Evolutionary conservation across 2,888 invertebrate species (phyloP), one percentile per base, ranked within the genome.

Genomic region (Leptopilina myrica): DNA sequence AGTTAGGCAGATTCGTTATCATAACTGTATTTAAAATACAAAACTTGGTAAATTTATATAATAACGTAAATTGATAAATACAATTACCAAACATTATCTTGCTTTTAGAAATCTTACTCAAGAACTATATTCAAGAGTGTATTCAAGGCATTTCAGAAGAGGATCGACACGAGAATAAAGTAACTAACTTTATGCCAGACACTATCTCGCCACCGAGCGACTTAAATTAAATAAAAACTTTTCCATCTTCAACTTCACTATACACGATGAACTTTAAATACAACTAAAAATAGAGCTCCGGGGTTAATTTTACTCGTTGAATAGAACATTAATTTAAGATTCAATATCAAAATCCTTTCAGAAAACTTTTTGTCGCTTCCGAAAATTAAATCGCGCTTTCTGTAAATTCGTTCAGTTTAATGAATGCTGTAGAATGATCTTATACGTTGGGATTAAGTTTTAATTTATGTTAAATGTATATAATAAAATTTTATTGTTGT

Each of bases 151-250:
- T 62, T 62, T 62, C 62, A 73, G 33, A 73, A 56, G 33, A 33
- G 33, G 20, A 56, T 73, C 56, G 56, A 33, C 53, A 56, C 69
- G 8, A 53, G n/a, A 56, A 49, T 73, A 73, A 56, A 73, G 56
- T 73, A 73, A 73, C 69, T 69, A 53, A 53, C 69, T 69, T 69
- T 69, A 33, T n/a, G 53, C 53, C 69, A 69, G 53, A 69, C 53
- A 69, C 33, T 67, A 67, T 67, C 49, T 69, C 26, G 26, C 53
- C 9, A 69, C 26, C 8, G 53, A 69, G 33, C 64, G 12, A 26
- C 33, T 73, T 26, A 56, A 73, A 73, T 56, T 53, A 33, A 56
- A 33, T 56, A 73, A 73, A 73, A 73, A 56, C 73, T 56, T 56
- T 73, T 56, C 33, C 56, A 73, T 73, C 73, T 56, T 56, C 73